Evolutionary conservation across 53 echinoderm and acorn worm genomes (phyloP).

Genomic region (Apostichopus leukothele): DNA sequence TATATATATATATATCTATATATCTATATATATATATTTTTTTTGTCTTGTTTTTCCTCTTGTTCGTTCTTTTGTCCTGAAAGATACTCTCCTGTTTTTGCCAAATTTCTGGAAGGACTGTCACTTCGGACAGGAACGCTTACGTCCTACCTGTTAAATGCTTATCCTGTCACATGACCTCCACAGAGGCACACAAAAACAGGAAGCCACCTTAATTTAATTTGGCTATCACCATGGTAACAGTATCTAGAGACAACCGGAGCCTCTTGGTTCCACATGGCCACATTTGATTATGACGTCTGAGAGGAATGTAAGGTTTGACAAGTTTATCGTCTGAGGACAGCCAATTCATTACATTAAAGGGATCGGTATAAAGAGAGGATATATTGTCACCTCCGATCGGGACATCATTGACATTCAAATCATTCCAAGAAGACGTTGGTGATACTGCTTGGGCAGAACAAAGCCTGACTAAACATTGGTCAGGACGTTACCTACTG

Average conservation of each 20-base stretch:
- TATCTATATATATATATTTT: background rate
- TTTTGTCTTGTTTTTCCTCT: background rate
- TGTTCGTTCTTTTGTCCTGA: background rate
- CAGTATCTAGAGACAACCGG: background rate
- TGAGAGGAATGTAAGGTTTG: background rate
- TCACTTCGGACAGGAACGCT: constrained; percentile 24
- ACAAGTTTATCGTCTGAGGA: background rate
- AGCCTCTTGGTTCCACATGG: background rate
- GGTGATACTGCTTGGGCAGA: no score
- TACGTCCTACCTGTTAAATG: background rate
- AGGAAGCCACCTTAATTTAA: constrained; percentile 22
- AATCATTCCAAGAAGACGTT: no score
- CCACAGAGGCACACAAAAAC: constrained; percentile 8
- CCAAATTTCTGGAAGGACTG: constrained; percentile 15
- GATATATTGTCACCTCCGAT: background rate
- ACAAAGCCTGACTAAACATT: no score
- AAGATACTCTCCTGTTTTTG: constrained; percentile 17
- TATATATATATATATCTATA: no score
- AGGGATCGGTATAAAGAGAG: background rate
- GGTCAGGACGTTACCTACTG: no score
- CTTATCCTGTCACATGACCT: constrained; percentile 14
- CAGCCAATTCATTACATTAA: background rate
- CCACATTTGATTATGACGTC: constrained; percentile 2
- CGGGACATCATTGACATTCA: background rate
- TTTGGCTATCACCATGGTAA: constrained; percentile 24